A percentile compares a stretch with the other conserved stretches of the same genome.
Evolutionary conservation across 2,888 invertebrate species (phyloP).

Genomic region (Linnaemya vulpina): DNA sequence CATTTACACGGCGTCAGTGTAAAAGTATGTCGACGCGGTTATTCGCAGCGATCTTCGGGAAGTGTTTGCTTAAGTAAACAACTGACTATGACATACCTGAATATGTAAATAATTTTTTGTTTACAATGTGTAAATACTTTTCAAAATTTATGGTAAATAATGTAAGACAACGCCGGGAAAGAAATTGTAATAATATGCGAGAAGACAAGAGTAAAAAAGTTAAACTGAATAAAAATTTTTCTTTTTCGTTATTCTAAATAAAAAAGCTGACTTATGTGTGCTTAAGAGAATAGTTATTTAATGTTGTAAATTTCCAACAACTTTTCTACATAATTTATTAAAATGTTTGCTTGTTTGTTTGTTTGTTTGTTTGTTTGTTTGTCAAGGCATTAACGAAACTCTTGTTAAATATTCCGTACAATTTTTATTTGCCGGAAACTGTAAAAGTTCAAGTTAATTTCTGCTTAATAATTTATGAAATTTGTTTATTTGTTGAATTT

Average conservation of each 20-base stretch:
- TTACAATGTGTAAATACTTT: slow-evolving; percentile 45
- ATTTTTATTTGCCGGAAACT: too few relatives aligned
- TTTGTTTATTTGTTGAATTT: neutral
- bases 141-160: slow-evolving; percentile 47
- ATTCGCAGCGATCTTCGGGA: slow-evolving; percentile 5
- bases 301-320: too few relatives aligned
- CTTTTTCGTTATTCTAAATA: neutral
- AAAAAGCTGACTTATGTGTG: slow-evolving; percentile 20
- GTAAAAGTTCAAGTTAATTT: neutral
- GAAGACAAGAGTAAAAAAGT: slow-evolving; percentile 10
- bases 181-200: neutral
- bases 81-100: slow-evolving; percentile 53
- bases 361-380: too few relatives aligned
- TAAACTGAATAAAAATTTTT: neutral
- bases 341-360: too few relatives aligned
- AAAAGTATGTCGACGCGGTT: neutral
- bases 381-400: too few relatives aligned
- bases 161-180: slow-evolving; percentile 3
- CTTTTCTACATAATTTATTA: too few relatives aligned
- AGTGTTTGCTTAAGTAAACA: slow-evolving; percentile 5
- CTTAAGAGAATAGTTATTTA: neutral
- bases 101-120: slow-evolving; percentile 49
- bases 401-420: too few relatives aligned
- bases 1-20: neutral
- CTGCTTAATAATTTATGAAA: neutral